A percentile compares a stretch with the other conserved stretches of the same genome.
Evolutionary conservation across 2,888 invertebrate species (phyloP).

Genomic region (Diaperis boleti): DNA sequence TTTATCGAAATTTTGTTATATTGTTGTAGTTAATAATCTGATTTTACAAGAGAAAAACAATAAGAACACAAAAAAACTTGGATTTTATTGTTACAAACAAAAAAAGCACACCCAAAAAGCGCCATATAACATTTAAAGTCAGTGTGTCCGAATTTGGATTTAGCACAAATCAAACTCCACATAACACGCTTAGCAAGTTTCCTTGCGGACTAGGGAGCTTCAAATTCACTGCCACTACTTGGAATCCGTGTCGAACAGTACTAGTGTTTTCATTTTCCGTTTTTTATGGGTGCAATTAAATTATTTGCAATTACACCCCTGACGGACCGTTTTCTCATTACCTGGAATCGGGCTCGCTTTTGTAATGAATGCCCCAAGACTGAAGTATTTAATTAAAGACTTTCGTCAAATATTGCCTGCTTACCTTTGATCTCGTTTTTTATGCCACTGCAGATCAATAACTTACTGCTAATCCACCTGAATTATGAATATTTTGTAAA

Average conservation of each 20-base stretch:
- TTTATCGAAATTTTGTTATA: too few species aligned
- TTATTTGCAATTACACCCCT: constrained; percentile 23
- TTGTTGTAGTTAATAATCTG: too few species aligned
- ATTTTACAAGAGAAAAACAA: too few species aligned
- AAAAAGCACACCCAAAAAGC: too few species aligned
- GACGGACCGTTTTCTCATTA: constrained; percentile 26
- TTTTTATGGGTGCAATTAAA: constrained; percentile 22
- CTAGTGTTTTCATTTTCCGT: not conserved
- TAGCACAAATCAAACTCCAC: too few species aligned
- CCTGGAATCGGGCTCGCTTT: constrained; percentile 6
- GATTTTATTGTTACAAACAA: too few species aligned
- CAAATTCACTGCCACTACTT: constrained; percentile 35
- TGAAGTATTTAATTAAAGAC: constrained; percentile 27
- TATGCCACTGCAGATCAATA: constrained; percentile 11
- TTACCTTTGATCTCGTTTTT: constrained; percentile 31
- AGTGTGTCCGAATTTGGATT: too few species aligned
- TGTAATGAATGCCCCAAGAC: constrained; percentile 26
- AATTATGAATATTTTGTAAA: too few species aligned
- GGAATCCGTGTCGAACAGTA: constrained; percentile 33
- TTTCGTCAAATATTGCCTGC: constrained; percentile 14
- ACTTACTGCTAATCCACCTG: too few species aligned
- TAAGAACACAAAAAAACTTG: too few species aligned
- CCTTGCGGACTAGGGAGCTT: constrained; percentile 19
- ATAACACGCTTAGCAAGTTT: too few species aligned
- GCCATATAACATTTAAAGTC: too few species aligned